These are phyloP conservation scores for Trichogramma evanescens DNA, from an alignment of 2,888 invertebrate genomes.

Conservation along the genomic window DNA sequence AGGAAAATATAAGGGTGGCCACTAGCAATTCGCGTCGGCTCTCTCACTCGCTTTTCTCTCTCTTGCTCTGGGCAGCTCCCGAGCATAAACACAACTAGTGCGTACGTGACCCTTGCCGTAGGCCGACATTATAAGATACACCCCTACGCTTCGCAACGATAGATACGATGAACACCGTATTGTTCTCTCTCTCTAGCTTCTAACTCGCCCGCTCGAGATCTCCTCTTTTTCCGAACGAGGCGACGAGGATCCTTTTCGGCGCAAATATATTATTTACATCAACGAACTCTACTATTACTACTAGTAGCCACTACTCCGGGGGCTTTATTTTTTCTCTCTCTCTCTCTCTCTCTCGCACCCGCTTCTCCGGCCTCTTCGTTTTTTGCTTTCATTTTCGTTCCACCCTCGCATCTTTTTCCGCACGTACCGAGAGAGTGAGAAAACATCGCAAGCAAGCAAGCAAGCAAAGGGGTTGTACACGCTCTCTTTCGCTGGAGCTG, in stretches of 20 bases:
- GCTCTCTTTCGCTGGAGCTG: not conserved
- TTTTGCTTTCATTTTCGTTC: constrained; percentile 1
- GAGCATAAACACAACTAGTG: not conserved
- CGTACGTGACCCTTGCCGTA: not conserved
- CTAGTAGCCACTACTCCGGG: not conserved
- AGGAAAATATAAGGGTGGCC: too few species aligned
- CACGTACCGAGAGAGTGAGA: not conserved
- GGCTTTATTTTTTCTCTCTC: constrained; percentile 15
- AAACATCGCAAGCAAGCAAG: not conserved
- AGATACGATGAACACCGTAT: not conserved
- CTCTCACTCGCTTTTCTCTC: not conserved
- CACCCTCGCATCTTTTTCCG: not conserved
- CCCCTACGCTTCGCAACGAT: not conserved
- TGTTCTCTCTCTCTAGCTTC: not conserved
- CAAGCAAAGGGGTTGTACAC: not conserved
- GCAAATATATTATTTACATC: constrained; percentile 24
- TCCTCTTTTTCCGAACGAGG: not conserved
- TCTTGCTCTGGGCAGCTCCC: not conserved
- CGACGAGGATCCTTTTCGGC: constrained; percentile 19
- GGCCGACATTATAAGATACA: not conserved
- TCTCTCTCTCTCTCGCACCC: not conserved
- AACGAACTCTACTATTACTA: constrained; percentile 5
- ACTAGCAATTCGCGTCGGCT: not conserved
- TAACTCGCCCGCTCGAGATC: constrained; percentile 14
- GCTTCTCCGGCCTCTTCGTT: not conserved